Base-by-base conservation (phyloP, 1,140 invertebrate species). In the Arion vulgaris region DNA sequence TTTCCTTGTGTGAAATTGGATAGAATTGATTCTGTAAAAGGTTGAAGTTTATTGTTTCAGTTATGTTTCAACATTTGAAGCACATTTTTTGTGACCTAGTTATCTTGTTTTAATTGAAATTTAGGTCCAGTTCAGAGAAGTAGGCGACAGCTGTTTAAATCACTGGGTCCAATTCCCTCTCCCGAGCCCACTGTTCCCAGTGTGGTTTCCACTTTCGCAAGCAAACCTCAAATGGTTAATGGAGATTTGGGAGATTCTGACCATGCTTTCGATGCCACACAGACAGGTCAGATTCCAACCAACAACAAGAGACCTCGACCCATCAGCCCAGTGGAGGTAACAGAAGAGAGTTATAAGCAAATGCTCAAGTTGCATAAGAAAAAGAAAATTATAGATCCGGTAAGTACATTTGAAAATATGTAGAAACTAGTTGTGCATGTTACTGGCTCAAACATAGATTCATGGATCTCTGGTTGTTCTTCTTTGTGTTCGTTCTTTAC, bases 291-390 rank as follows among this genome's bases (percentile, higher is more conserved):
- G 23, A 71, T n/a, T 71, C 9, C 34, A 1, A 19, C n/a, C 28
- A 36, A 72, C 45, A 77, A 17, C 53, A 90, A 89, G 80, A 76
- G 87, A 38, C 87, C 83, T 38, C 86, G 90, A 23, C 86, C 89
- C 15, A 86, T 89, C 49, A 89, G 89, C 76, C 93, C 94, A 15
- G 93, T 93, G 84, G 95, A 95, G 86, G 91, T 94, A 1, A 94
- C 93, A 1, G 95, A 96, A 75, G 95, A 95, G n/a, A 93, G 93
- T 41, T 96, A 96, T 86, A 93, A 93, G 78, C 92, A 94, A 62
- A 94, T 96, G 93, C 87, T 96, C 38, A 91, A 93, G 4, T 93
- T 93, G 49, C 95, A 96, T 88, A 91, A 91, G 80, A 87, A 83
- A 74, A 87, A 89, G 83, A 89, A 89, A 82, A 26, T 84, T 34